phyloP scores from a whole-genome alignment of 2,113 vertebrate genomes.

The Columbina picui region DNA sequence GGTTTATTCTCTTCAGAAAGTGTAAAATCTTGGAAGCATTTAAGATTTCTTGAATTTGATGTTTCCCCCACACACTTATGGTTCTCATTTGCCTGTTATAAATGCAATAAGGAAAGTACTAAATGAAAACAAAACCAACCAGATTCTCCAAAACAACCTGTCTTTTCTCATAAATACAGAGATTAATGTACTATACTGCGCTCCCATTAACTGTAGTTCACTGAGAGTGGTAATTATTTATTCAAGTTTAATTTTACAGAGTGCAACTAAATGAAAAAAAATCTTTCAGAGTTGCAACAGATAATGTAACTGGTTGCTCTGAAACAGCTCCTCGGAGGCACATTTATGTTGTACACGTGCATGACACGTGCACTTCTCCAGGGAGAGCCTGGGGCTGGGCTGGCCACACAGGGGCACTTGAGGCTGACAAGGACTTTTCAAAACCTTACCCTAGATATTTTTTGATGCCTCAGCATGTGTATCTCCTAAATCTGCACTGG shows the following conservation, averaged over 20 bases:
- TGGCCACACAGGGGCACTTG: neutral
- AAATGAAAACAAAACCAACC: neutral
- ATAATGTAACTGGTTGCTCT: neutral
- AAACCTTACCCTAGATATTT: neutral
- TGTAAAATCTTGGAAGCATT: neutral
- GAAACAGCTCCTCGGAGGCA: neutral
- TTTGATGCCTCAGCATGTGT: neutral
- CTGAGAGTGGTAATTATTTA: neutral
- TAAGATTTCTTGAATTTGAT: neutral
- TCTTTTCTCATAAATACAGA: neutral
- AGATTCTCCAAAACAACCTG: neutral
- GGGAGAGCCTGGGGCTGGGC: neutral
- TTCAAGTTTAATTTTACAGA: neutral
- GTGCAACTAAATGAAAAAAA: neutral
- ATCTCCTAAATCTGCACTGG: neutral
- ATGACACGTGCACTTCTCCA: neutral
- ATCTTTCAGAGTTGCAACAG: neutral
- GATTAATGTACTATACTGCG: neutral
- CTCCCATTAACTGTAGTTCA: neutral
- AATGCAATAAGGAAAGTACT: neutral
- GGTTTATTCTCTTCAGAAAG: neutral
- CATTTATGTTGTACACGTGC: rapidly evolving
- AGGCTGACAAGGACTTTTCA: neutral
- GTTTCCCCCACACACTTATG: neutral
- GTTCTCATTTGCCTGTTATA: neutral